Percentiles rank a stretch among this genome's conserved stretches.
These are phyloP conservation scores for Eulemur mongoz DNA, from an alignment of 2,797 vertebrate species.

Conservation along the genomic window DNA sequence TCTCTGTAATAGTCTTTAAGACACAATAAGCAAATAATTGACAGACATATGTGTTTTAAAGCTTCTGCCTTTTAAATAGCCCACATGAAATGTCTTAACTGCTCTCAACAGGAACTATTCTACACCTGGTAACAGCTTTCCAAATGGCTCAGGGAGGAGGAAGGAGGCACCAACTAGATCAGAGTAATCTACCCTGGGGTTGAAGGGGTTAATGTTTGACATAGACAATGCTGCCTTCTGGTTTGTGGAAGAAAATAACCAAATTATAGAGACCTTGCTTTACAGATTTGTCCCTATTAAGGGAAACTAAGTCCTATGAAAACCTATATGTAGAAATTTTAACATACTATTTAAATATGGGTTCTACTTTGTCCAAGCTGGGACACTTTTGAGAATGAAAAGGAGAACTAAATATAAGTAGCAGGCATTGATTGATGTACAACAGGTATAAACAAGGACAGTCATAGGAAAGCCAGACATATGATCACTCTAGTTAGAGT, in stretches of 20 bases:
- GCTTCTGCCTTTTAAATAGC: constrained; percentile 14
- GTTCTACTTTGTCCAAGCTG: background rate
- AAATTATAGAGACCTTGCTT: background rate
- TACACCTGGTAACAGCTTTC: constrained; percentile 26
- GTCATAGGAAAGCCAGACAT: background rate
- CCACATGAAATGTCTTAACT: background rate
- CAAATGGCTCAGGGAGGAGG: background rate
- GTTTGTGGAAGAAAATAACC: background rate
- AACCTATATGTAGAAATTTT: background rate
- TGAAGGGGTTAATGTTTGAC: background rate
- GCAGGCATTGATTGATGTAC: background rate
- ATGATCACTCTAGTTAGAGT: background rate
- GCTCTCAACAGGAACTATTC: background rate
- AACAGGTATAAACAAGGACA: background rate
- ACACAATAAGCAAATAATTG: constrained; percentile 43
- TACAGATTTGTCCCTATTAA: background rate
- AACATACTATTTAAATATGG: background rate
- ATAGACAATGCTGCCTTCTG: background rate
- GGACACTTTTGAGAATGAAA: constrained; percentile 18
- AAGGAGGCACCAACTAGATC: background rate
- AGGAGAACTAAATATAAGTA: background rate
- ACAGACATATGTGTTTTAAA: constrained; percentile 3
- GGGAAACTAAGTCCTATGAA: constrained; percentile 19
- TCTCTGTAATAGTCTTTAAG: background rate
- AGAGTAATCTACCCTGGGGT: background rate